Evolutionary conservation across 2,888 invertebrate species (phyloP), one percentile per base, ranked within the genome.

Genomic region (Entomobrya proxima): DNA sequence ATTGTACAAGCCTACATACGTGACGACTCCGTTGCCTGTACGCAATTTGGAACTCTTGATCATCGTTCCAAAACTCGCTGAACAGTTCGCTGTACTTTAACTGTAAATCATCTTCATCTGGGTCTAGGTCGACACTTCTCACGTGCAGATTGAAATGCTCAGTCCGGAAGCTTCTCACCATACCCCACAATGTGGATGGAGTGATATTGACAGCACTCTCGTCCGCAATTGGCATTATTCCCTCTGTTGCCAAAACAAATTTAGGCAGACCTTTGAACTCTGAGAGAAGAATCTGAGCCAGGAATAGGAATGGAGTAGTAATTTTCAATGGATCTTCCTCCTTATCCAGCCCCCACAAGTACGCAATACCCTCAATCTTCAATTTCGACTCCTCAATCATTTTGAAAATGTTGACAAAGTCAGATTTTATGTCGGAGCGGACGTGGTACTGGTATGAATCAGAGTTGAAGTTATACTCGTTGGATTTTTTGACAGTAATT

Each of bases 61-160:
- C 84, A 15, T 88, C 88, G 52, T 79, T 79, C 88, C 88, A 88
- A 6, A 88, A 74, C 35, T 88, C 88, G 0, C 64, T 72, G 32
- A 83, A 86, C 4, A 88, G 13, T 40, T 86, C 86, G 4, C 27
- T 9, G 15, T 76, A 79, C 35, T 79, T 58, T 35, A 81, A 18
- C 2, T 47, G 7, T 21, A 40, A 15, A 37, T 83, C 75, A 11
- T 3, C 4, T 30, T 87, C 87, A 75, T 87, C 87, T 4, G 86
- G 86, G 37, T 84, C 84, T 2, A 84, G 47, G 47, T 88, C 88
- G 3, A 88, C 40, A 21, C 52, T 74, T 35, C 81, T 37, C 4
- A 79, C 50, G 24, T 69, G 69, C 47, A 86, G 67, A 21, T 80
- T 76, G 4, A 72, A 69, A 30, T 86, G 80, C 55, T 88, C 88